Percentiles rank a stretch among this genome's conserved stretches.
Conservation (phyloP, 2,797 vertebrate species). For the Simalia tracyae region DNA sequence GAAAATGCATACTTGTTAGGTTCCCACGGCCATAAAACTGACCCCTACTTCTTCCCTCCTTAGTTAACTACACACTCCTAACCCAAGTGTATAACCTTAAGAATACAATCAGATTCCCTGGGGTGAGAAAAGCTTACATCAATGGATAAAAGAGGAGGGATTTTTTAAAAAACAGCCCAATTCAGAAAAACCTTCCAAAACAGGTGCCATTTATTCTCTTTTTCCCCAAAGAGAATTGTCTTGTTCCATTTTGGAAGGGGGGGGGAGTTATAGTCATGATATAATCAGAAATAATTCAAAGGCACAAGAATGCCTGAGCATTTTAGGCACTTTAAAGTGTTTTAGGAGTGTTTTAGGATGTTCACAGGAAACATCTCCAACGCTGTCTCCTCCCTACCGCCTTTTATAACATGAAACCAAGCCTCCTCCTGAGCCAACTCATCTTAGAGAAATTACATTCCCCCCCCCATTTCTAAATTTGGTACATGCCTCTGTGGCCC, state of each 20-base stretch:
- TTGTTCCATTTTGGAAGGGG: not conserved
- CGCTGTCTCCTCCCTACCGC: not conserved
- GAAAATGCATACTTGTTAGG: not conserved
- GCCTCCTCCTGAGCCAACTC: constrained; percentile 1
- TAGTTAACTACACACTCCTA: not conserved
- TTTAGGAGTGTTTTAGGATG: not conserved
- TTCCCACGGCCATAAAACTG: not conserved
- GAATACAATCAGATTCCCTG: not conserved
- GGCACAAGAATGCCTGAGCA: not conserved
- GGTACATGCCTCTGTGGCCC: constrained; percentile 14
- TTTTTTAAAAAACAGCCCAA: not conserved
- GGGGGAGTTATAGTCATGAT: not conserved
- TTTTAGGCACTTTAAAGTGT: too few relatives aligned
- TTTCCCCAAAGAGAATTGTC: not conserved
- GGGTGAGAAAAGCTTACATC: not conserved
- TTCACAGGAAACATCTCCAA: not conserved
- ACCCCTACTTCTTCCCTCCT: not conserved
- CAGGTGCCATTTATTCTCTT: not conserved
- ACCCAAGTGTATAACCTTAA: not conserved
- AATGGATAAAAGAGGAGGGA: not conserved
- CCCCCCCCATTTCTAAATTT: not conserved
- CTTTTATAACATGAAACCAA: constrained; percentile 5
- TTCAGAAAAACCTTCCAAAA: not conserved
- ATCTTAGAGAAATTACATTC: not conserved
- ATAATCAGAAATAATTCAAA: not conserved